Base-by-base conservation (phyloP, 2,797 vertebrate species). In the Xenops minutus region DNA sequence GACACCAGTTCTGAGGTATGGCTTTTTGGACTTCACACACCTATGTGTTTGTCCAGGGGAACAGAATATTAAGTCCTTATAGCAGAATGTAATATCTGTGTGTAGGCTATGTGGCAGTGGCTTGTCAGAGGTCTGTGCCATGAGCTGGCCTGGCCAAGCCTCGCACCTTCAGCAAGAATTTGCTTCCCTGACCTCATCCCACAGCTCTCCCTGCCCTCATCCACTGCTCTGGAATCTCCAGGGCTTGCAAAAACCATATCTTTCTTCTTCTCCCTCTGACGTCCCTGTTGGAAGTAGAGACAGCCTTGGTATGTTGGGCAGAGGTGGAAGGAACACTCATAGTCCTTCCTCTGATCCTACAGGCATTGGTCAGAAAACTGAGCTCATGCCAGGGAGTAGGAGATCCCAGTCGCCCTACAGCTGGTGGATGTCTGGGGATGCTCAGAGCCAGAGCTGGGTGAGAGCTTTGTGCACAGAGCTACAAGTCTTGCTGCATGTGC, bases 281-380 rank as follows among this genome's bases (percentile, higher is more conserved):
- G 22, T 48, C 36, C 12, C 12, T 19, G 0, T 1, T 39, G 30
- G 44, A 46, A 92, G 22, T 22, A 76, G 54, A 9, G 34, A 15
- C 0, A 0, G 29, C 32, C 48, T 81, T 48, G 26, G 37, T 67
- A 17, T 5, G 0, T 69, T 78, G 36, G 19, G 39, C 55, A 71
- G 36, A 63, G 74, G n/a, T 82, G 59, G 17, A 63, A 85, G 43
- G 67, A 91, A 12, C 24, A n/a, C 9, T 13, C 7, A 11, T 8
- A 5, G 2, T 51, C 37, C 61, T 85, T 78, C 9, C 29, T 73
- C 29, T 37, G 66, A 67, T 89, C 62, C 73, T 29, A 20, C 7
- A 59, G 27, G 19, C 29, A 20, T 54, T 41, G 41, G 18, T 77
- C 43, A 75, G 58, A 73, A 81, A 78, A 49, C 44, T 1, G 6